A percentile compares a stretch with the other conserved stretches of the same genome.
Conservation (phyloP, 2,113 vertebrate species). For the Heptranchias perlo region DNA sequence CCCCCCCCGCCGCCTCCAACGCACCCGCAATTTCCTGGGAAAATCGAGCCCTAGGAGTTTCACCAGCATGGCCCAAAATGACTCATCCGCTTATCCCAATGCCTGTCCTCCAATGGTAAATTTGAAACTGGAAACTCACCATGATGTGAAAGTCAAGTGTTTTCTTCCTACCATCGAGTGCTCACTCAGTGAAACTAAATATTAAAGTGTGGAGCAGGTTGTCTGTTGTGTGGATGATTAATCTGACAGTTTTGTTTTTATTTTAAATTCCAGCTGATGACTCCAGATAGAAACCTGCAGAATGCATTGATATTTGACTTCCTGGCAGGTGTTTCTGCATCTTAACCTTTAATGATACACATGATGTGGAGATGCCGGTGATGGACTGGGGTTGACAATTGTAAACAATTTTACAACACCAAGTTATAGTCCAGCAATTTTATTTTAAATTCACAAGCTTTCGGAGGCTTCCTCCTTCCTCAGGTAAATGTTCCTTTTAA, state of each 20-base stretch:
- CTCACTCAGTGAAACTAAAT: not conserved
- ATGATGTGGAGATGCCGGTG: no score
- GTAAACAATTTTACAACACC: no score
- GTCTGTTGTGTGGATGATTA: not conserved
- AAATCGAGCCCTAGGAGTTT: no score
- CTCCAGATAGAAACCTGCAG: not conserved
- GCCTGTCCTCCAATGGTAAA: not conserved
- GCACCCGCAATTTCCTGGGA: no score
- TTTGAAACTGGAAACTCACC: not conserved
- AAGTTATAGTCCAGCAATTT: no score
- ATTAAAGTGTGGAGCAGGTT: not conserved
- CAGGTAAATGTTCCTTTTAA: no score
- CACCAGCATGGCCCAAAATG: not conserved
- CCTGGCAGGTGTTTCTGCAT: not conserved
- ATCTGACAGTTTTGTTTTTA: not conserved
- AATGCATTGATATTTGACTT: not conserved
- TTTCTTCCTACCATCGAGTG: not conserved
- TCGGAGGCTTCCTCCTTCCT: no score
- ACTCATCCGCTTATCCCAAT: not conserved
- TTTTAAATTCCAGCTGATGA: not conserved
- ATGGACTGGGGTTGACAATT: no score
- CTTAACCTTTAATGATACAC: not conserved
- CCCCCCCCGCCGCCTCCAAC: no score
- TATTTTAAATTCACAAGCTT: no score
- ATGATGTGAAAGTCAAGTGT: not conserved